Conservation (phyloP, 2,888 invertebrate genomes). For the Apotomis turbidana region DNA sequence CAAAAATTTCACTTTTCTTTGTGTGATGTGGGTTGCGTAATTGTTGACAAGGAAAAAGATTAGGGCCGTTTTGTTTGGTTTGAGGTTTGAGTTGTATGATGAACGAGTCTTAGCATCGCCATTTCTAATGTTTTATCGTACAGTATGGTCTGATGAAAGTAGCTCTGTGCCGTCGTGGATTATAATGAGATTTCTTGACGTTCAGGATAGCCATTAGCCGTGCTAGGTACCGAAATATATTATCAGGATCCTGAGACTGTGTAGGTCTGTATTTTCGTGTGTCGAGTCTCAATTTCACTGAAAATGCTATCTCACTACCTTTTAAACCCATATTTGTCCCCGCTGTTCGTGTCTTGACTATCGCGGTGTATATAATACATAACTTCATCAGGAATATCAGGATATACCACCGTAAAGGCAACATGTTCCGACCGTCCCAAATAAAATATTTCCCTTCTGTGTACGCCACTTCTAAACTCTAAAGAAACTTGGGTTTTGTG, state of each 20-base stretch:
- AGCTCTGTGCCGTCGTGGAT: not conserved
- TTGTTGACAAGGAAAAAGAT: slow-evolving; percentile 11
- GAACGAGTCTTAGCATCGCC: slow-evolving; percentile 16
- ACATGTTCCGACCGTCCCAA: not conserved
- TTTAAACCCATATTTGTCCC: not conserved
- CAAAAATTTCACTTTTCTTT: slow-evolving; percentile 27
- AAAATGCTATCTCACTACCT: not conserved
- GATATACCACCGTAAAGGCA: not conserved
- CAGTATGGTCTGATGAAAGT: not conserved
- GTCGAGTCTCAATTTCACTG: not conserved
- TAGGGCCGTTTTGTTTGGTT: slow-evolving; percentile 8
- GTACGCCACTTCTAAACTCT: slow-evolving; percentile 1
- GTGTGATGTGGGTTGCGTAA: slow-evolving; percentile 5
- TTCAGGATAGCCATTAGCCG: too few species aligned
- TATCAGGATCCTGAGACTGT: too few species aligned
- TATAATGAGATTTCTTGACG: not conserved
- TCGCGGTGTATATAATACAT: not conserved
- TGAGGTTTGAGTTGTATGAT: not conserved
- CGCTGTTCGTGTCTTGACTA: not conserved
- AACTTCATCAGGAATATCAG: not conserved
- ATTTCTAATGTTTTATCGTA: not conserved
- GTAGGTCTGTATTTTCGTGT: too few species aligned
- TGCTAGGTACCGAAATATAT: too few species aligned
- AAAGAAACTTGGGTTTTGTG: slow-evolving; percentile 19
- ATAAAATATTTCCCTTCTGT: slow-evolving; percentile 4